Conservation (phyloP, 1,140 invertebrate species). For the Rhopalosiphum maidis region DNA sequence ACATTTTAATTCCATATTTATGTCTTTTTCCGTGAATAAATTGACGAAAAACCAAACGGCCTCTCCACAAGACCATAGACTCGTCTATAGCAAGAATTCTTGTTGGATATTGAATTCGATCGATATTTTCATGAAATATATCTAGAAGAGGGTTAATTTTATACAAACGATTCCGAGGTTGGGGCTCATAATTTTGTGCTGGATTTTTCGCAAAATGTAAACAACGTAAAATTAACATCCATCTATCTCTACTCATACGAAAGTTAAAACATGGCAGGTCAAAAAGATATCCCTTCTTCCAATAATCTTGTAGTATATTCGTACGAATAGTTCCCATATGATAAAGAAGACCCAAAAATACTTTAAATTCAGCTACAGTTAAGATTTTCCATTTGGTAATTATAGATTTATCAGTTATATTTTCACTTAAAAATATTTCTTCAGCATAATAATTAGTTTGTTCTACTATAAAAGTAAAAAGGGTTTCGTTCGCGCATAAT, state of each 20-base stretch:
- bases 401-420: slow-evolving; percentile 46
- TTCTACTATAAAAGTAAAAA: slow-evolving; percentile 25
- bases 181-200: slow-evolving; percentile 59
- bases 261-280: slow-evolving; percentile 59
- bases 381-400: slow-evolving; percentile 60
- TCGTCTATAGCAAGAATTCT: not conserved
- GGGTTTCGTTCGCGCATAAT: not conserved
- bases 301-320: slow-evolving; percentile 61
- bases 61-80: slow-evolving; percentile 19
- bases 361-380: slow-evolving; percentile 60
- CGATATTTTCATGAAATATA: slow-evolving; percentile 26
- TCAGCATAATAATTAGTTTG: slow-evolving; percentile 12
- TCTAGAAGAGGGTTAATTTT: slow-evolving; percentile 31
- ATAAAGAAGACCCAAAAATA: slow-evolving; percentile 62
- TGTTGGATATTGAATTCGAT: slow-evolving; percentile 19
- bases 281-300: slow-evolving; percentile 61
- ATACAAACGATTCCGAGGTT: not conserved
- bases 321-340: slow-evolving; percentile 62
- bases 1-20: slow-evolving; percentile 29
- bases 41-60: not conserved
- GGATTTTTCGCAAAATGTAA: slow-evolving; percentile 28
- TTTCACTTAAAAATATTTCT: slow-evolving; percentile 25
- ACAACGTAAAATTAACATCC: not conserved
- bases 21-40: slow-evolving; percentile 4
- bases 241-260: slow-evolving; percentile 61